A percentile compares a stretch with the other conserved stretches of the same genome.
These are phyloP conservation scores for Exephanes ischioxanthus DNA, from an alignment of 2,888 invertebrate genomes.

Conservation along the genomic window DNA sequence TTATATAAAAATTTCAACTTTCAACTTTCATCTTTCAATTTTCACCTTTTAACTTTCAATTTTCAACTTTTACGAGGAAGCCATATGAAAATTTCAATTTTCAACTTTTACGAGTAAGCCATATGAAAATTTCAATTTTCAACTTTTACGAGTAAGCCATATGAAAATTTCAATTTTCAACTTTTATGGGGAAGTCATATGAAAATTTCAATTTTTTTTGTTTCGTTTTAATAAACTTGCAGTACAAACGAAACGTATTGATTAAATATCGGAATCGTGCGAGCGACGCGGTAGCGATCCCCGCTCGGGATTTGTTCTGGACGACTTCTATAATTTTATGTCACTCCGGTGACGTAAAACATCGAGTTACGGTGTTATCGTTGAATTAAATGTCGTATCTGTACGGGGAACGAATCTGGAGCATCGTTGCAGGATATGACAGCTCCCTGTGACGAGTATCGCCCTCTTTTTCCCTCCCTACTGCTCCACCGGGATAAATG, in stretches of 20 bases:
- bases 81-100: too few species aligned
- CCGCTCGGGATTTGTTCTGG: neutral
- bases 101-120: too few species aligned
- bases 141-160: too few species aligned
- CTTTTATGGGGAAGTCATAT: too few species aligned
- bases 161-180: too few species aligned
- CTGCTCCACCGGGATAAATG: constrained; percentile 2
- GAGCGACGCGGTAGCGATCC: neutral
- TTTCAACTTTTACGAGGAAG: too few species aligned
- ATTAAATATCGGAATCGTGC: neutral
- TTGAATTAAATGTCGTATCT: constrained; percentile 51
- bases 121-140: too few species aligned
- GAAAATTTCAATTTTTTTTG: too few species aligned
- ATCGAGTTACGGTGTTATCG: constrained; percentile 20
- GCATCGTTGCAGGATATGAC: constrained; percentile 55
- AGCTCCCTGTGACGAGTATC: constrained; percentile 46
- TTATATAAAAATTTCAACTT: too few species aligned
- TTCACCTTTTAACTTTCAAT: too few species aligned
- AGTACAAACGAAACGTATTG: neutral
- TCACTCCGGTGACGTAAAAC: constrained; percentile 31
- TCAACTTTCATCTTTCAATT: too few species aligned
- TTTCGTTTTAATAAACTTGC: too few species aligned
- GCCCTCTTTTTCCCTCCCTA: constrained; percentile 20
- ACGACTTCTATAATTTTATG: constrained; percentile 31
- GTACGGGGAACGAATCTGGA: constrained; percentile 30